These are phyloP conservation scores for Syngnathus floridae DNA, from an alignment of 2,113 vertebrate genomes.

Conservation along the genomic window DNA sequence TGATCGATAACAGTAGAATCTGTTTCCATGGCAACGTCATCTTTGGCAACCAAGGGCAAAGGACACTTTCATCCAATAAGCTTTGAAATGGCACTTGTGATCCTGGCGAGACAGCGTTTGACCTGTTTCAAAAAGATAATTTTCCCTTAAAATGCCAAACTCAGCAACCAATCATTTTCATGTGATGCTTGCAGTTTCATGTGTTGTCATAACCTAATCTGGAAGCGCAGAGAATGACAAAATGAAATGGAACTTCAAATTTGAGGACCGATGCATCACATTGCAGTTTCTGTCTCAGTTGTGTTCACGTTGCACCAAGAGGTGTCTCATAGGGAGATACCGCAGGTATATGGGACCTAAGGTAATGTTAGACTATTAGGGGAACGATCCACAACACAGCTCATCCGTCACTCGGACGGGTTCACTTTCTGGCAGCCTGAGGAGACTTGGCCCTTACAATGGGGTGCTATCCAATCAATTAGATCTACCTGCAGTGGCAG, in stretches of 20 bases:
- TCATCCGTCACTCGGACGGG: constrained; percentile 63
- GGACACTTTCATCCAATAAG: constrained; percentile 70
- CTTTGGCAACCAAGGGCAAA: constrained; percentile 75
- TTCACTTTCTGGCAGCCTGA: constrained; percentile 56
- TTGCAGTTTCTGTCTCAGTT: constrained; percentile 7
- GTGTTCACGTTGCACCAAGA: constrained; percentile 22
- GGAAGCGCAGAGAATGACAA: not conserved
- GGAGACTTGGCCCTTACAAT: constrained; percentile 63
- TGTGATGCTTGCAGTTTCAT: not conserved
- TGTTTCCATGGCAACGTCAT: constrained; percentile 91
- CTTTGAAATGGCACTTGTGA: constrained; percentile 60
- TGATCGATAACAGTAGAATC: constrained; percentile 80
- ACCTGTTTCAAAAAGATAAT: constrained; percentile 69
- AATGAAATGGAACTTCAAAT: constrained; percentile 1
- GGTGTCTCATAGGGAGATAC: constrained; percentile 45
- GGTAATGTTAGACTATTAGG: constrained; percentile 58
- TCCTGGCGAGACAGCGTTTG: constrained; percentile 64
- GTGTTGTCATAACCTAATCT: constrained; percentile 8
- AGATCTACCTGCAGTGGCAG: constrained; percentile 61
- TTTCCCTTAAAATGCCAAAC: constrained; percentile 34
- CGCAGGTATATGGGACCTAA: constrained; percentile 46
- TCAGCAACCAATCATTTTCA: constrained; percentile 7
- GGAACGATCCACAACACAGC: constrained; percentile 43
- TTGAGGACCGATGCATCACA: constrained; percentile 5
- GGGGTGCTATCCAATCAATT: constrained; percentile 70